Evolutionary conservation across 1,140 invertebrate species (phyloP), one percentile per base, ranked within the genome.

Genomic region (Uloborus diversus): DNA sequence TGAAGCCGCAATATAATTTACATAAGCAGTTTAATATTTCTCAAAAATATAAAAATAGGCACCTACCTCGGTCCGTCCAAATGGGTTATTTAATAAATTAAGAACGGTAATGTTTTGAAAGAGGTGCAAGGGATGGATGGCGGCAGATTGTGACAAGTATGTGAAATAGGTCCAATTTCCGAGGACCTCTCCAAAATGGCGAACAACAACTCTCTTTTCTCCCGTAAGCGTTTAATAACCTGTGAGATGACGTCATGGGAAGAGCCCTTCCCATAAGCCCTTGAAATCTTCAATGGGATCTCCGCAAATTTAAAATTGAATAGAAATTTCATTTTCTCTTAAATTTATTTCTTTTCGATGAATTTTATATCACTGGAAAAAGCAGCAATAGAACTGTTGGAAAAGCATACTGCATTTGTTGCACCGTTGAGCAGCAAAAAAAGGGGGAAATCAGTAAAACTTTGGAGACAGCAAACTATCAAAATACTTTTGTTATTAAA

Each of bases 51-150:
- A 73, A 73, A 82, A 82, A 81, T 68, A 57, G 70, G 35, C 75
- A 85, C 85, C 86, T 85, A 87, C 86, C 85, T 85, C 83, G 86
- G 86, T 84, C 85, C 86, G 86, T 86, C 85, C 86, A 81, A 83
- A 64, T 86, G 86, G 86, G 86, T 86, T 83, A 85, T 78, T 78
- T 71, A 80, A 73, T 82, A 83, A 83, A 83, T 47, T 47, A 73
- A 85, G 81, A 82, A 84, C 83, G 82, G 81, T 82, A 83, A 82
- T 81, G 68, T 71, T 68, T 81, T 62, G 61, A 76, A 70, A 80
- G 71, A 64, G 70, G 80, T 81, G 59, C 80, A 80, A 81, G 78
- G 81, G 79, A 82, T 82, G 79, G 86, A 87, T 87, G 85, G 81
- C 76, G 79, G 79, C 76, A 80, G 85, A 86, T 86, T 84, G 82